Conservation (phyloP, 2,888 invertebrate species). For the Crepidodera aurea region DNA sequence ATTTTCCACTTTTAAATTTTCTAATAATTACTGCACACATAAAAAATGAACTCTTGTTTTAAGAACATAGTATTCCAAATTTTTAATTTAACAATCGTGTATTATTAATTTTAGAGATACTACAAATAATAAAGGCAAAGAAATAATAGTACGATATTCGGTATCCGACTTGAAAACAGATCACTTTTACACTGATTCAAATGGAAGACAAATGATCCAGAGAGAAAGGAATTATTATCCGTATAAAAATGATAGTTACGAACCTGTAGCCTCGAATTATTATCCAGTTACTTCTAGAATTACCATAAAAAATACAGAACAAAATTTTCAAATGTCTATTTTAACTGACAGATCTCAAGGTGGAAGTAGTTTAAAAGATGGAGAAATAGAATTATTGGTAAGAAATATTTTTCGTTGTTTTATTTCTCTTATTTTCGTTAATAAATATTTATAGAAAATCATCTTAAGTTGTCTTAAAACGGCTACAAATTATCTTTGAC, state of each 20-base stretch:
- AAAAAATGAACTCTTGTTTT: no score
- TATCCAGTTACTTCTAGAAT: slow-evolving; percentile 77
- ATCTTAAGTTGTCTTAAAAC: neutral
- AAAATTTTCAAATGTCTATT: slow-evolving; percentile 63
- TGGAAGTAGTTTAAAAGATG: slow-evolving; percentile 66
- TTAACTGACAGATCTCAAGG: slow-evolving; percentile 71
- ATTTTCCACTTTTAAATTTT: no score
- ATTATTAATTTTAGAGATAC: slow-evolving; percentile 60
- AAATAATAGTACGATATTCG: slow-evolving; percentile 56
- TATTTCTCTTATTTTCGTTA: no score
- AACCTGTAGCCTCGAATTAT: slow-evolving; percentile 74
- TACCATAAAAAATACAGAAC: slow-evolving; percentile 62
- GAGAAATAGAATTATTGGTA: slow-evolving; percentile 73
- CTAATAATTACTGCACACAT: no score
- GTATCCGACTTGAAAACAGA: slow-evolving; percentile 36
- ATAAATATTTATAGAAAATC: no score
- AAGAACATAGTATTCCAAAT: no score
- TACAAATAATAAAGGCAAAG: slow-evolving; percentile 46
- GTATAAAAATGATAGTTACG: slow-evolving; percentile 57
- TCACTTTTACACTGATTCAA: slow-evolving; percentile 79
- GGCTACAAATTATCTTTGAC: no score
- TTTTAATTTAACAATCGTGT: no score
- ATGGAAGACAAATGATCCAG: slow-evolving; percentile 74
- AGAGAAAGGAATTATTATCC: slow-evolving; percentile 67
- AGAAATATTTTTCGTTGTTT: slow-evolving; percentile 10